These are phyloP conservation scores for Pteria penguin DNA, from an alignment of 2,888 invertebrate species.

Conservation along the genomic window DNA sequence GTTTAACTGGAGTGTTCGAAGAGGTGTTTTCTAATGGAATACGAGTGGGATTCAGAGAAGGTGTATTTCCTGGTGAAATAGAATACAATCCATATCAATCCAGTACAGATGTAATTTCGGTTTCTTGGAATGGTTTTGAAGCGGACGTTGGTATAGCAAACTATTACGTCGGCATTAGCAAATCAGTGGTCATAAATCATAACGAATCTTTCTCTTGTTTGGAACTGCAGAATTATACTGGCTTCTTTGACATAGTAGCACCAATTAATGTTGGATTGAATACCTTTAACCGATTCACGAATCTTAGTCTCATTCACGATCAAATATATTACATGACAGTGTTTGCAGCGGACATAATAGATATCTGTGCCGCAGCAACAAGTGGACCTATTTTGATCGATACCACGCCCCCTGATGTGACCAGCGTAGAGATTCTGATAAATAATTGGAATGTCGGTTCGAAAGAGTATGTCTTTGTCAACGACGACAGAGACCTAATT, in stretches of 20 bases:
- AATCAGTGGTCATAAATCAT: constrained; percentile 2
- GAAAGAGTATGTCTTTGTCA: constrained; percentile 13
- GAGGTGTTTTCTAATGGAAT: constrained; percentile 67
- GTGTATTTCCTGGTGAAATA: constrained; percentile 47
- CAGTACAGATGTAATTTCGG: constrained; percentile 37
- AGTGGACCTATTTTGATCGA: constrained; percentile 49
- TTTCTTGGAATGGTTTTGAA: constrained; percentile 54
- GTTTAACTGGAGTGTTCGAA: constrained; percentile 57
- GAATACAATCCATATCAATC: constrained; percentile 42
- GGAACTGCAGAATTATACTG: constrained; percentile 7
- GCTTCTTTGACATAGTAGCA: constrained; percentile 33
- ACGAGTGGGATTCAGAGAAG: constrained; percentile 53
- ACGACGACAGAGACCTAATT: background rate
- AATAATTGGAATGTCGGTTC: background rate
- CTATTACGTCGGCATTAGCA: constrained; percentile 51
- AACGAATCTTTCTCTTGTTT: constrained; percentile 39
- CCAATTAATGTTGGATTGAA: constrained; percentile 43
- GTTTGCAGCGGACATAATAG: constrained; percentile 54
- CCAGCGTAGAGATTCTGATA: background rate
- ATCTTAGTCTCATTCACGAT: constrained; percentile 45
- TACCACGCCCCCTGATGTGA: constrained; percentile 47
- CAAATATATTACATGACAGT: constrained; percentile 50
- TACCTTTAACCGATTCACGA: constrained; percentile 35
- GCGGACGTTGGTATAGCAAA: constrained; percentile 57
- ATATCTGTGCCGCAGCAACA: constrained; percentile 47